These are phyloP conservation scores for Patella ulyssiponensis DNA, from an alignment of 2,888 invertebrate species.

Conservation along the genomic window DNA sequence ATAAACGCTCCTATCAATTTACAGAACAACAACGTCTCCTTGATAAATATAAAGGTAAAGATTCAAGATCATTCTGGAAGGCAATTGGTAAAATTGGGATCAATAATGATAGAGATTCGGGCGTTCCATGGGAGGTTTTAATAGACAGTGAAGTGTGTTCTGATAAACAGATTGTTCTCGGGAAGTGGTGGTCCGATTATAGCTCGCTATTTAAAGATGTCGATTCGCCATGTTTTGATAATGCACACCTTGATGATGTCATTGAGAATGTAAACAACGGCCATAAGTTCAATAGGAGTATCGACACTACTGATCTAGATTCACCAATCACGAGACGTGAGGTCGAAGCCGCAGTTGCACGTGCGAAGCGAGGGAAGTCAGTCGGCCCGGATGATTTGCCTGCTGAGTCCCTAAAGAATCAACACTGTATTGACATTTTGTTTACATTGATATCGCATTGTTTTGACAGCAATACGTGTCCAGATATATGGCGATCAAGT, in stretches of 20 bases:
- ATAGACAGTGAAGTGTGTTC: slow-evolving; percentile 1
- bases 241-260: neutral
- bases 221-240: neutral
- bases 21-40: neutral
- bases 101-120: neutral
- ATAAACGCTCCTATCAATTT: slow-evolving; percentile 4
- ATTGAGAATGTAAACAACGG: neutral
- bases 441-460: slow-evolving; percentile 11
- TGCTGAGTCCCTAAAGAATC: slow-evolving; percentile 18
- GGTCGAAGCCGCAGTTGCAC: slow-evolving; percentile 2
- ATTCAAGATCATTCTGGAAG: slow-evolving; percentile 18
- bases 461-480: too few species aligned
- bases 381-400: neutral
- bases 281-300: neutral
- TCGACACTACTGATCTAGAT: too few species aligned
- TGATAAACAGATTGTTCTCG: neutral
- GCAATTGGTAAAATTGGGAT: slow-evolving; percentile 20
- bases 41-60: neutral
- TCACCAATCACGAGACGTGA: slow-evolving; percentile 10
- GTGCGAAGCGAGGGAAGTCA: slow-evolving; percentile 10
- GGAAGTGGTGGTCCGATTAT: slow-evolving; percentile 21
- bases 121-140: slow-evolving; percentile 18
- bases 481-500: too few species aligned
- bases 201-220: neutral
- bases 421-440: neutral